Evolutionary conservation across 2,113 vertebrate species (phyloP).

Genomic region (Lepus timidus): DNA sequence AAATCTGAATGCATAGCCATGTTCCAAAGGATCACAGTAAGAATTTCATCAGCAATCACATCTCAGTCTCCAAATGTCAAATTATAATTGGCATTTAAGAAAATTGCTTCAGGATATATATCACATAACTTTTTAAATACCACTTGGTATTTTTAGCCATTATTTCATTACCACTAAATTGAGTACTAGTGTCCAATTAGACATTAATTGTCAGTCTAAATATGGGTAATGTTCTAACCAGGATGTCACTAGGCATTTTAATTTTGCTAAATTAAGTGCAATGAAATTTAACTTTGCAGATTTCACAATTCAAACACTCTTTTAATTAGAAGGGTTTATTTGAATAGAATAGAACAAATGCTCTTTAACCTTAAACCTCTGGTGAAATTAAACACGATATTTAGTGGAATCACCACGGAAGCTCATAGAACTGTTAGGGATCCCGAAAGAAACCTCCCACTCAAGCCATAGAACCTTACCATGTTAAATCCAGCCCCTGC

Average conservation of each 20-base stretch:
- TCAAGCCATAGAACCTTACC: background rate
- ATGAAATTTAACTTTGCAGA: constrained; percentile 74
- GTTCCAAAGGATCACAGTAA: constrained; percentile 49
- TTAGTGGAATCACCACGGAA: constrained; percentile 59
- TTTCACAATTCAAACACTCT: constrained; percentile 81
- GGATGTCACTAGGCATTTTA: constrained; percentile 80
- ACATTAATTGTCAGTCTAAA: constrained; percentile 86
- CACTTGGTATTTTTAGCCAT: constrained; percentile 84
- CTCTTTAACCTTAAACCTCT: constrained; percentile 79
- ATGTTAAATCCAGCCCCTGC: background rate
- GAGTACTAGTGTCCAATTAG: constrained; percentile 82
- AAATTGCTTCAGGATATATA: constrained; percentile 82
- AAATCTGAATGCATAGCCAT: constrained; percentile 70
- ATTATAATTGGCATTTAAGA: constrained; percentile 84
- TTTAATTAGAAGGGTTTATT: constrained; percentile 77
- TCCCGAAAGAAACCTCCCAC: background rate
- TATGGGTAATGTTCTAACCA: constrained; percentile 83
- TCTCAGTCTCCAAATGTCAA: constrained; percentile 72
- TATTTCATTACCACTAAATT: constrained; percentile 85
- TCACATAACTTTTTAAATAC: constrained; percentile 78
- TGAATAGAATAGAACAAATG: constrained; percentile 68
- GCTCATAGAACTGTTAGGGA: background rate
- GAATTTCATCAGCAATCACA: constrained; percentile 76
- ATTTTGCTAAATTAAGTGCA: constrained; percentile 83
- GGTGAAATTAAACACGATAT: constrained; percentile 80